Conservation (phyloP, 2,888 invertebrate genomes). For the Melolontha melolontha region DNA sequence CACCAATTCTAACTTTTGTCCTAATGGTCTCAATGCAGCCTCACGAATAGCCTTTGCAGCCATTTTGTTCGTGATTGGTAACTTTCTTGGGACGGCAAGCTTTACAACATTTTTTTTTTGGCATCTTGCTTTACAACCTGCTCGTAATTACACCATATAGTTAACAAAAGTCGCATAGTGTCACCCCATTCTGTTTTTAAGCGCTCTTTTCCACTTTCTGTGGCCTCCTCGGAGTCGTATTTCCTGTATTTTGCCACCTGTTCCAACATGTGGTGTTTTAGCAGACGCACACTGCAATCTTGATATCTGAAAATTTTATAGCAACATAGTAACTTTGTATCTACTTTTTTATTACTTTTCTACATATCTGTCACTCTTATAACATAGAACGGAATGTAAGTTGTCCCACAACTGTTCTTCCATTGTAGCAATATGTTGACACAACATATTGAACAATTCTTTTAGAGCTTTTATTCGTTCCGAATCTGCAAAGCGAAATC, state of each 20-base stretch:
- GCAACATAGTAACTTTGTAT: constrained; percentile 2
- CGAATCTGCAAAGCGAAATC: neutral
- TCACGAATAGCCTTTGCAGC: constrained; percentile 27
- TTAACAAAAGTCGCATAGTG: constrained; percentile 31
- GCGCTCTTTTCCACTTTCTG: constrained; percentile 32
- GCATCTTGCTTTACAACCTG: constrained; percentile 11
- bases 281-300: constrained; percentile 30
- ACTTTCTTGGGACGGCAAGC: constrained; percentile 21
- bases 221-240: constrained; percentile 35
- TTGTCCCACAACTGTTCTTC: constrained; percentile 13
- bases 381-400: constrained; percentile 11
- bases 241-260: constrained; percentile 34
- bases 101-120: neutral
- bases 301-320: constrained; percentile 26
- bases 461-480: constrained; percentile 10
- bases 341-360: constrained; percentile 2
- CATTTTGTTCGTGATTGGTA: constrained; percentile 17
- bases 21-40: constrained; percentile 23
- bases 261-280: too few relatives aligned
- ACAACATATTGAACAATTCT: constrained; percentile 2
- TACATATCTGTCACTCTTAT: constrained; percentile 3
- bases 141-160: constrained; percentile 33
- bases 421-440: neutral
- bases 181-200: constrained; percentile 18
- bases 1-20: neutral